These are phyloP conservation scores for Andrena minutula DNA, from an alignment of 2,888 invertebrate genomes.

Conservation along the genomic window DNA sequence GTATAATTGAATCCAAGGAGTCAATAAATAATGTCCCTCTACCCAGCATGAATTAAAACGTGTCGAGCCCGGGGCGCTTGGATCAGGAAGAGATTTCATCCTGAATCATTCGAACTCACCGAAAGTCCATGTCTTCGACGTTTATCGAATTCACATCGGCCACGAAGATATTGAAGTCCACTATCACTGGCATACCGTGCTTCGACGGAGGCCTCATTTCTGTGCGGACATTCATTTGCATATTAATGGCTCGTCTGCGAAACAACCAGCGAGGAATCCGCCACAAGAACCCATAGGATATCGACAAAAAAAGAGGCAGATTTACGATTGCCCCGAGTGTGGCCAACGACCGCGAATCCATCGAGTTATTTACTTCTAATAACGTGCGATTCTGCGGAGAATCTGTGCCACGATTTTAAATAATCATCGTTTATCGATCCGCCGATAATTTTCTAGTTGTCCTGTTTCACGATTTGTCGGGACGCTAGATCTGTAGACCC, in stretches of 20 bases:
- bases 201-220: conserved; percentile 92
- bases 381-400: too few species aligned
- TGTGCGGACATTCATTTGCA: conserved; percentile 78
- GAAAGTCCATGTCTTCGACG: conserved; percentile 95
- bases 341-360: neutral
- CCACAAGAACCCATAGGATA: neutral
- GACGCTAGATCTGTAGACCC: neutral
- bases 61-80: too few species aligned
- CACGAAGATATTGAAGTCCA: conserved; percentile 93
- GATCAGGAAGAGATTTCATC: neutral
- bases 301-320: neutral
- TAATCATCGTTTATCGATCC: too few species aligned
- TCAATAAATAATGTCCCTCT: too few species aligned
- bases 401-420: too few species aligned
- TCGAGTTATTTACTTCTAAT: neutral
- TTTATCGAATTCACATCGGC: conserved; percentile 95
- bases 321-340: neutral
- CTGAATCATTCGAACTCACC: conserved; percentile 85
- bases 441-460: too few species aligned
- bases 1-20: too few species aligned
- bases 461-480: neutral
- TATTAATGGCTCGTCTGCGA: neutral
- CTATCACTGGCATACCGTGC: conserved; percentile 90
- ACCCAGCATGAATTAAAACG: too few species aligned
- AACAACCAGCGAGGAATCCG: neutral